Percentiles rank a stretch among this genome's conserved stretches.
These are phyloP conservation scores for Hemibagrus guttatus DNA, from an alignment of 2,797 vertebrate genomes.

Conservation along the genomic window DNA sequence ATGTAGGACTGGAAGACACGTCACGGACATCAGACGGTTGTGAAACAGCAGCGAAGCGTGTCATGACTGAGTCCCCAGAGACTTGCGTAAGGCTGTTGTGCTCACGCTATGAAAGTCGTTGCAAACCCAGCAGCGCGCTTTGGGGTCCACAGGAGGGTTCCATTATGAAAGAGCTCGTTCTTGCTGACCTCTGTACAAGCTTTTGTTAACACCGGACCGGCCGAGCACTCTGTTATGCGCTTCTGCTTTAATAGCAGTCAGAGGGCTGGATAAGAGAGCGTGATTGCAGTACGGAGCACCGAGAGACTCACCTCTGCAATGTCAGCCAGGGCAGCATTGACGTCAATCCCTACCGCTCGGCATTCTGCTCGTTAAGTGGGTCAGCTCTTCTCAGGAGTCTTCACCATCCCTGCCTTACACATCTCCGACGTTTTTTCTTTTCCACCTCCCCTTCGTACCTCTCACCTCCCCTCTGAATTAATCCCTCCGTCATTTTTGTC, in stretches of 20 bases:
- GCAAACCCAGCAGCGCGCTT: constrained; percentile 28
- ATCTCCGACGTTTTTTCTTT: constrained; percentile 39
- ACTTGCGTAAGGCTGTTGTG: constrained; percentile 43
- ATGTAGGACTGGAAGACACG: constrained; percentile 29
- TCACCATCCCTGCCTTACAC: constrained; percentile 44
- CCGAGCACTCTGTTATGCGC: constrained; percentile 29
- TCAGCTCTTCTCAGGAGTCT: constrained; percentile 77
- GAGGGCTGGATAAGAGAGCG: constrained; percentile 36
- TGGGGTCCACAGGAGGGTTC: constrained; percentile 16
- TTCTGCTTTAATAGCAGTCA: constrained; percentile 26
- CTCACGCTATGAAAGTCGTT: constrained; percentile 14
- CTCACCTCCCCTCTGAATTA: constrained; percentile 20
- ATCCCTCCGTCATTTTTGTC: constrained; percentile 28
- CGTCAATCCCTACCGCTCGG: constrained; percentile 78
- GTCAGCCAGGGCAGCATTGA: constrained; percentile 69
- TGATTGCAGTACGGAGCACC: constrained; percentile 43
- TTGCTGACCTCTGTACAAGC: constrained; percentile 47
- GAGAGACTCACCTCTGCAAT: constrained; percentile 48
- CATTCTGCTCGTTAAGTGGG: constrained; percentile 81
- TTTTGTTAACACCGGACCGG: constrained; percentile 42
- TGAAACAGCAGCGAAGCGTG: constrained; percentile 39
- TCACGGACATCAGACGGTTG: constrained; percentile 27
- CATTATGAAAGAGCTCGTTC: constrained; percentile 33
- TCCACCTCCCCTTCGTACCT: constrained; percentile 28
- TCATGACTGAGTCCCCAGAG: constrained; percentile 20